These are phyloP conservation scores for Antheraea mylitta DNA, from an alignment of 1,140 invertebrate species.

Conservation along the genomic window DNA sequence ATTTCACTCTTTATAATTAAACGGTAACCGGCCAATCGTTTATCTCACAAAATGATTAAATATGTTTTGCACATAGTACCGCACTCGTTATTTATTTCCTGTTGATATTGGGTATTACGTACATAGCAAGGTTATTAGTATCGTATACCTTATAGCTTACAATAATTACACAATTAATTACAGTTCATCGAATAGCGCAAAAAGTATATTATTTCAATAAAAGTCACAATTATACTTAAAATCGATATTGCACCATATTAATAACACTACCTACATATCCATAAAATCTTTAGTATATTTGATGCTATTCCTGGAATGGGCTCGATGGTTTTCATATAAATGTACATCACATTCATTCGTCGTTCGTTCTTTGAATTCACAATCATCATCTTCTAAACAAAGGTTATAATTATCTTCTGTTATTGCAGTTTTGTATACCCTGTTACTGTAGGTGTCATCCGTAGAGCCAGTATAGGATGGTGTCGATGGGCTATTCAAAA, in stretches of 20 bases:
- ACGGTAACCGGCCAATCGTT: conserved; percentile 8
- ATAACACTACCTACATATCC: conserved; percentile 31
- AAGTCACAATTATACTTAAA: conserved; percentile 10
- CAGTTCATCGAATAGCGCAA: conserved; percentile 31
- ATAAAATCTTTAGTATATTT: conserved; percentile 30
- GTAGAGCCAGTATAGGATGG: conserved; percentile 48
- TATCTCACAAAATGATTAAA: not conserved
- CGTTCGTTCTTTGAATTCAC: conserved; percentile 41
- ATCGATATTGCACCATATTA: conserved; percentile 38
- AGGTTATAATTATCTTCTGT: conserved; percentile 40
- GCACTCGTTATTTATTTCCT: not conserved
- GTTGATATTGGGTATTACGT: not conserved
- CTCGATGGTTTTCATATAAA: conserved; percentile 38
- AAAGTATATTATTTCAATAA: conserved; percentile 15
- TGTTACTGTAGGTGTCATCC: conserved; percentile 62
- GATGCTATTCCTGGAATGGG: conserved; percentile 66
- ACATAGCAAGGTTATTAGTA: conserved; percentile 3
- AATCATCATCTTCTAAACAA: conserved; percentile 40
- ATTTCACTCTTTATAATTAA: conserved; percentile 6
- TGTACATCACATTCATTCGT: conserved; percentile 43
- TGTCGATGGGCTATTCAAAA: conserved; percentile 68
- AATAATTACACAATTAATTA: conserved; percentile 34
- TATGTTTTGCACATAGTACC: not conserved
- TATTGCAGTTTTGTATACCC: conserved; percentile 65
- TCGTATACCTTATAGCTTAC: not conserved